Conservation (phyloP, 1,140 invertebrate genomes). For the Leptopilina clavipes region DNA sequence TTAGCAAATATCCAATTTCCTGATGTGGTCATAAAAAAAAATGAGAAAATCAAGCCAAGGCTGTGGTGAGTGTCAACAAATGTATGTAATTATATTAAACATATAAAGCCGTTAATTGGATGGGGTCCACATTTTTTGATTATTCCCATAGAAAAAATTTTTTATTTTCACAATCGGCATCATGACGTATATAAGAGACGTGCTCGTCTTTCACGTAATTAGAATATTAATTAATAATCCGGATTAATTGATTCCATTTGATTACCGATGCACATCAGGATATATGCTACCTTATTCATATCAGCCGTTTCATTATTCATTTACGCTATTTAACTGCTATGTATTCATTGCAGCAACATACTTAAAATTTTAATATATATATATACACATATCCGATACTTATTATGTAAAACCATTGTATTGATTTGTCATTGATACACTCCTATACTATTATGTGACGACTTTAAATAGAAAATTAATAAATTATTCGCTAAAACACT, state of each 20-base stretch:
- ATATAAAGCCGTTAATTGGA: too few relatives aligned
- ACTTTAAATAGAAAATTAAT: slow-evolving; percentile 1
- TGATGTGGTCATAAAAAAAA: too few relatives aligned
- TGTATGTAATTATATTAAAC: too few relatives aligned
- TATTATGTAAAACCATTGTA: slow-evolving; percentile 10
- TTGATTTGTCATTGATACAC: slow-evolving; percentile 13
- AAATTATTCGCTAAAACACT: neutral
- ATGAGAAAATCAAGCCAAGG: too few relatives aligned
- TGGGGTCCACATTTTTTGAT: too few relatives aligned
- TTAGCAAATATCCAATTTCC: too few relatives aligned
- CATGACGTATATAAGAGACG: too few relatives aligned
- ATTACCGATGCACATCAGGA: slow-evolving; percentile 45
- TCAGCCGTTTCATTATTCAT: slow-evolving; percentile 36
- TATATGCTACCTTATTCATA: neutral
- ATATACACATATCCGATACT: slow-evolving; percentile 18
- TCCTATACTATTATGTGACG: neutral
- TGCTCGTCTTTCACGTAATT: slow-evolving; percentile 60
- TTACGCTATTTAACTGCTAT: slow-evolving; percentile 7
- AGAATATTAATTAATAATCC: slow-evolving; percentile 64
- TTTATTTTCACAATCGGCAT: too few relatives aligned
- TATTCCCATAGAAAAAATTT: too few relatives aligned
- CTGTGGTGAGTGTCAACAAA: too few relatives aligned
- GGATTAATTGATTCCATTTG: slow-evolving; percentile 55
- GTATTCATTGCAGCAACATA: slow-evolving; percentile 15
- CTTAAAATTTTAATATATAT: slow-evolving; percentile 15